These are phyloP conservation scores for Erebia palarica DNA, from an alignment of 2,888 invertebrate species.

Conservation along the genomic window DNA sequence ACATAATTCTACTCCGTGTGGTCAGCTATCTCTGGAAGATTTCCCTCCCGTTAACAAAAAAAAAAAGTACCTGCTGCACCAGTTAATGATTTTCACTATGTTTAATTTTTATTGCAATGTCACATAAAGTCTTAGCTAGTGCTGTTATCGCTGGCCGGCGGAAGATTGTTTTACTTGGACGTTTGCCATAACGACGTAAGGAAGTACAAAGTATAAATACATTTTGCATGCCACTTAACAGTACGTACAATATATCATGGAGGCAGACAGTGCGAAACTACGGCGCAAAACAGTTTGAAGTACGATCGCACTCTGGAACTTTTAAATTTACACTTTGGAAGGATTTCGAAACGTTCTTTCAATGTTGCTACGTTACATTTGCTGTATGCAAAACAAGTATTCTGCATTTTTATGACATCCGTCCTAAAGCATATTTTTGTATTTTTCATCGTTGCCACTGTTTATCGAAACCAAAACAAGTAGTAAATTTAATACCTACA, in stretches of 20 bases:
- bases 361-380: constrained; percentile 29
- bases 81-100: constrained; percentile 19
- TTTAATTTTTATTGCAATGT: constrained; percentile 65
- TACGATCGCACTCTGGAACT: constrained; percentile 45
- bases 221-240: constrained; percentile 81
- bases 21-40: too few relatives aligned
- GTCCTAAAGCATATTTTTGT: not conserved
- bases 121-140: constrained; percentile 68
- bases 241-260: constrained; percentile 69
- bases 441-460: not conserved
- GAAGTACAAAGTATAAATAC: constrained; percentile 80
- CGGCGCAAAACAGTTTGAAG: constrained; percentile 46
- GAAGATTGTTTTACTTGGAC: constrained; percentile 81
- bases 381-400: constrained; percentile 28
- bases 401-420: constrained; percentile 6
- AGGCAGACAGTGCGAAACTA: constrained; percentile 55
- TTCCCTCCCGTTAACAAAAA: too few relatives aligned
- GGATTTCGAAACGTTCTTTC: constrained; percentile 29
- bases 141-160: constrained; percentile 67
- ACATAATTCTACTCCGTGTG: too few relatives aligned
- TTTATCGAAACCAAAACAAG: not conserved
- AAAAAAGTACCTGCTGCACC: not conserved
- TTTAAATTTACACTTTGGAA: constrained; percentile 38
- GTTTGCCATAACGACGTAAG: constrained; percentile 76
- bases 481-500: too few relatives aligned